Base-by-base conservation (phyloP, 1,140 invertebrate species). In the Sinella curviseta region DNA sequence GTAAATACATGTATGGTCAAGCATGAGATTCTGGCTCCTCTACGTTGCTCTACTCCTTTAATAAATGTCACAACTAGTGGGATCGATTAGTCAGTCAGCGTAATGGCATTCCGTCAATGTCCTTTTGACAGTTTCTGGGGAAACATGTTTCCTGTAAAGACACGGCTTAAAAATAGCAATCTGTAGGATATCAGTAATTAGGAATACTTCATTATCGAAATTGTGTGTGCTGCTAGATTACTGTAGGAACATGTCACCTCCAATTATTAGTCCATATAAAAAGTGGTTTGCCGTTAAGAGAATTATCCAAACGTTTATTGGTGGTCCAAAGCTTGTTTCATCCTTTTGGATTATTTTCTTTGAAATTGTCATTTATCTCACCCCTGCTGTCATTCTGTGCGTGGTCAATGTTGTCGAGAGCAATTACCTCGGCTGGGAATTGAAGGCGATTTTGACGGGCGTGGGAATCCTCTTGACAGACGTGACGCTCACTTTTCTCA, bases 251-350 rank as follows among this genome's bases (percentile, higher is more conserved):
- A 82, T 82, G 81, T 73, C 78, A 65, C 81, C 81, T 30, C 81
- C 81, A 54, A 35, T 82, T 4, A 80, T 82, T 31, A 78, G 55
- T n/a, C 31, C 74, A 14, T 82, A 82, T 60, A 82, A 82, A 55
- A 78, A 74, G 35, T 67, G 33, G 20, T 82, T 82, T 34, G 77
- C 74, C 12, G 34, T 80, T 4, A 76, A 79, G 74, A 33, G 81
- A 31, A 39, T 82, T 36, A 60, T 26, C 31, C 78, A 82, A 77
- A 80, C 78, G 8, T 80, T 82, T 28, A n/a, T 80, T 1, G 81
- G 81, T 4, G 81, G 81, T 14, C 57, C 75, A 1, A 78, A 57
- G 35, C 26, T 82, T 33, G 70, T 70, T 35, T 30, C 74, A 0
- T 73, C 76, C 35, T 30, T 54, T 0, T 26, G 26, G 1, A 73